Evolutionary conservation across 2,888 invertebrate species (phyloP).

Genomic region (Stenolophus ochropezus): DNA sequence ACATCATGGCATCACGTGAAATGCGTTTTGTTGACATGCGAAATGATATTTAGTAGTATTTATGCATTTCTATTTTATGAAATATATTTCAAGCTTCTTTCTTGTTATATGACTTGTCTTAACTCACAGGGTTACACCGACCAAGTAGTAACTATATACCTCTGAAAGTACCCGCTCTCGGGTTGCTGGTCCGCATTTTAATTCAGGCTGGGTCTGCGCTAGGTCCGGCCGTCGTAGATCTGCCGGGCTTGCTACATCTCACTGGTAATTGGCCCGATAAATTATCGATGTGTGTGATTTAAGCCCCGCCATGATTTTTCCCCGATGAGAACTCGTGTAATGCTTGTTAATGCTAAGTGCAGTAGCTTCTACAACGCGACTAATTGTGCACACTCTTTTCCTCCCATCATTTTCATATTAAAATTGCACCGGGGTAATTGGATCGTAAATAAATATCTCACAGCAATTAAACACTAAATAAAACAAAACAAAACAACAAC

Average conservation of each 20-base stretch:
- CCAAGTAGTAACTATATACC: conserved; percentile 1
- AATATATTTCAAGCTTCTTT: too few species aligned
- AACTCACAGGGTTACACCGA: too few species aligned
- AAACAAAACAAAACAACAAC: too few species aligned
- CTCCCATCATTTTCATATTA: not conserved
- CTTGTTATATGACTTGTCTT: too few species aligned
- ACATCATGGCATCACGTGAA: too few species aligned
- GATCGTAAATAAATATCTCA: not conserved
- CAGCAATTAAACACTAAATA: not conserved
- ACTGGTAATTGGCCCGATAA: conserved; percentile 43
- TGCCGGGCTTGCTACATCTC: conserved; percentile 40
- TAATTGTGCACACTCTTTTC: not conserved
- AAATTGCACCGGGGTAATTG: not conserved
- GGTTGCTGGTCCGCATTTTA: conserved; percentile 23
- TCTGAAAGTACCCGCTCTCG: not conserved
- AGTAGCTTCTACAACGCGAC: not conserved
- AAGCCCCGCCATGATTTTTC: not conserved
- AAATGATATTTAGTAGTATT: too few species aligned
- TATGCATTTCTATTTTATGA: too few species aligned
- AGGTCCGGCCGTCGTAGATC: conserved; percentile 26
- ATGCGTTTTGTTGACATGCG: too few species aligned
- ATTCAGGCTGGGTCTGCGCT: not conserved
- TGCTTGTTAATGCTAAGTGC: conserved; percentile 35
- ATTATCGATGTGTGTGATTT: conserved; percentile 39
- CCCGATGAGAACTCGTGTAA: not conserved